These are phyloP conservation scores for Drosophila sordidapex DNA, from an alignment of 2,888 invertebrate species.

Conservation along the genomic window DNA sequence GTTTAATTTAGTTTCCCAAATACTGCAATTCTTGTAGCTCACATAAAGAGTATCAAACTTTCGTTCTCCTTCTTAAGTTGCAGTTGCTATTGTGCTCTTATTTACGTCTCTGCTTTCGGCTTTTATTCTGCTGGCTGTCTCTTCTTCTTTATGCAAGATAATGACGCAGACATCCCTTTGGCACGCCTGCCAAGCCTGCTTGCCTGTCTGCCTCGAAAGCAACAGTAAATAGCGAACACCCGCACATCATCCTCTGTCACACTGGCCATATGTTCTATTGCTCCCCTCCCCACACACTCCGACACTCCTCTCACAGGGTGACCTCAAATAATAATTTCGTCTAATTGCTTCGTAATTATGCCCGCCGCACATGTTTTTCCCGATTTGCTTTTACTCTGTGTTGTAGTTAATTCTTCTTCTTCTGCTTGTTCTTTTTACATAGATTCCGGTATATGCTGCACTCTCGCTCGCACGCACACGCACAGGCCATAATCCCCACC, in stretches of 20 bases:
- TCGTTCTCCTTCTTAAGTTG: slow-evolving; percentile 3
- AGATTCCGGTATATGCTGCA: not conserved
- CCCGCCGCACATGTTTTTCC: slow-evolving; percentile 77
- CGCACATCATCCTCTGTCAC: slow-evolving; percentile 11
- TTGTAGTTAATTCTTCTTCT: slow-evolving; percentile 60
- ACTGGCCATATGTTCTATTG: slow-evolving; percentile 68
- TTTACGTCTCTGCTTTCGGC: slow-evolving; percentile 47
- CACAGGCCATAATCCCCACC: slow-evolving; percentile 20
- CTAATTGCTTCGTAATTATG: slow-evolving; percentile 82
- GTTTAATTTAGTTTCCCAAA: too few relatives aligned
- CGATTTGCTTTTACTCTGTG: slow-evolving; percentile 64
- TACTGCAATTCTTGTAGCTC: not conserved
- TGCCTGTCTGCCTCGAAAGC: not conserved
- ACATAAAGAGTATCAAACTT: not conserved
- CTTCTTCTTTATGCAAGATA: slow-evolving; percentile 65
- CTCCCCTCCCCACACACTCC: slow-evolving; percentile 4
- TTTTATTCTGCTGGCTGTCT: slow-evolving; percentile 40
- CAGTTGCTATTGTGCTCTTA: slow-evolving; percentile 18
- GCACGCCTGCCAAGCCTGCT: slow-evolving; percentile 39
- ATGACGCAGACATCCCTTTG: slow-evolving; percentile 75
- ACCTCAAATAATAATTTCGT: slow-evolving; percentile 81
- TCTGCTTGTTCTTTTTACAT: slow-evolving; percentile 33
- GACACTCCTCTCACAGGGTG: slow-evolving; percentile 34
- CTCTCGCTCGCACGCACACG: slow-evolving; percentile 9
- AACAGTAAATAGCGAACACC: slow-evolving; percentile 27